Percentiles rank a stretch among this genome's conserved stretches.
Conservation (phyloP, 92 coral and sea anemone genomes). For the Epizoanthus scotinus region DNA sequence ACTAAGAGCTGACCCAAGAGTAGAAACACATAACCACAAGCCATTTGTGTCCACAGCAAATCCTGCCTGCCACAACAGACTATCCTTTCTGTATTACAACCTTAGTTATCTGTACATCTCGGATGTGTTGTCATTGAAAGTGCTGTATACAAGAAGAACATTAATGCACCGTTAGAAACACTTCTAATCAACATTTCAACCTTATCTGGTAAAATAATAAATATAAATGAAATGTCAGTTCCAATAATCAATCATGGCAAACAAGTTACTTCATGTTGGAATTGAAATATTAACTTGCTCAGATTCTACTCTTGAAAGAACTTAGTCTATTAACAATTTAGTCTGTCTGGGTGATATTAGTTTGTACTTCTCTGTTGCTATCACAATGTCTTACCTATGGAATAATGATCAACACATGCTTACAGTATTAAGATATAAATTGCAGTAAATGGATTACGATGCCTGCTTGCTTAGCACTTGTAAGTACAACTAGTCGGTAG, state of each 20-base stretch:
- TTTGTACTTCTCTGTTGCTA: background rate
- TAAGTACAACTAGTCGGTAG: background rate
- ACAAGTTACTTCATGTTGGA: background rate
- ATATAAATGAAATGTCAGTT: background rate
- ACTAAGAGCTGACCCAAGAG: conserved; percentile 14
- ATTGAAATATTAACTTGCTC: background rate
- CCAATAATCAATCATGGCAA: background rate
- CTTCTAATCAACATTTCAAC: no score
- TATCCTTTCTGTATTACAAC: background rate
- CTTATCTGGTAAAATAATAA: conserved; percentile 6
- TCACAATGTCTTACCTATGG: background rate
- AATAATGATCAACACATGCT: background rate
- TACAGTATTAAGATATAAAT: no score
- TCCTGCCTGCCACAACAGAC: background rate
- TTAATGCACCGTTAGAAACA: background rate
- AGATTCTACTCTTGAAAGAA: background rate
- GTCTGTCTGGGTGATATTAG: background rate
- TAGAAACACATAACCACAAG: conserved; percentile 1
- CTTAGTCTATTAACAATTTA: background rate
- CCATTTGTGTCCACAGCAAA: conserved; percentile 6
- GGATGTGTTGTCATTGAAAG: background rate
- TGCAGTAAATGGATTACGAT: no score
- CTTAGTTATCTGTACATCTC: conserved; percentile 14
- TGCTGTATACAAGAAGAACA: background rate
- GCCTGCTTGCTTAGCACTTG: background rate